Conservation (phyloP, 2,113 vertebrate species). For the Panthera uncia region DNA sequence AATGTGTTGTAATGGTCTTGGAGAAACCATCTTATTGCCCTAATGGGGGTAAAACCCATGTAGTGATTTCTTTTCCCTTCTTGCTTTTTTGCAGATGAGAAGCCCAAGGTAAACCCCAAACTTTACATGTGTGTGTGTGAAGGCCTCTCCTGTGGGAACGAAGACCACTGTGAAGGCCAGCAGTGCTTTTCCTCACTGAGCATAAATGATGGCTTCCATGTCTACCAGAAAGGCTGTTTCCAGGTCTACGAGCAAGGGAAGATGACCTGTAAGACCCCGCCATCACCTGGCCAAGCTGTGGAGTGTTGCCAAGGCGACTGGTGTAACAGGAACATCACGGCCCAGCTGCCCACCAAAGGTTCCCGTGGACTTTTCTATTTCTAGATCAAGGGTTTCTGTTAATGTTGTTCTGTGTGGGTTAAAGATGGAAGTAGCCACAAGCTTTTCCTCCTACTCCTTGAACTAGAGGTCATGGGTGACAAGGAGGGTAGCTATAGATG, state of each 20-base stretch:
- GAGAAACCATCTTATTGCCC: neutral
- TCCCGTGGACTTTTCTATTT: neutral
- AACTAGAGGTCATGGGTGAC: neutral
- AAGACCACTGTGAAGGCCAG: constrained; percentile 93
- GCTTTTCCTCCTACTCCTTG: neutral
- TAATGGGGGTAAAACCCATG: neutral
- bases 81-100: constrained; percentile 85
- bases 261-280: constrained; percentile 97
- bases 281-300: constrained; percentile 94
- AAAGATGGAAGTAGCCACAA: neutral
- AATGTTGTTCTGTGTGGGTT: neutral
- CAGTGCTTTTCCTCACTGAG: constrained; percentile 96
- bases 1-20: neutral
- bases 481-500: neutral
- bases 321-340: constrained; percentile 97
- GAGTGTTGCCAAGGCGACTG: constrained; percentile 96
- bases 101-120: constrained; percentile 84
- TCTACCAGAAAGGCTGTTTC: constrained; percentile 98
- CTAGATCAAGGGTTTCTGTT: constrained; percentile 31
- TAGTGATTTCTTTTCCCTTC: neutral
- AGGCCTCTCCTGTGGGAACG: constrained; percentile 92
- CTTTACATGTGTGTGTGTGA: constrained; percentile 96
- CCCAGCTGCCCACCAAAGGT: constrained; percentile 92
- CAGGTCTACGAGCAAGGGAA: constrained; percentile 95
- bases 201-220: constrained; percentile 88